These are phyloP conservation scores for Oryzias javanicus DNA, from an alignment of 2,113 vertebrate genomes.

Conservation along the genomic window DNA sequence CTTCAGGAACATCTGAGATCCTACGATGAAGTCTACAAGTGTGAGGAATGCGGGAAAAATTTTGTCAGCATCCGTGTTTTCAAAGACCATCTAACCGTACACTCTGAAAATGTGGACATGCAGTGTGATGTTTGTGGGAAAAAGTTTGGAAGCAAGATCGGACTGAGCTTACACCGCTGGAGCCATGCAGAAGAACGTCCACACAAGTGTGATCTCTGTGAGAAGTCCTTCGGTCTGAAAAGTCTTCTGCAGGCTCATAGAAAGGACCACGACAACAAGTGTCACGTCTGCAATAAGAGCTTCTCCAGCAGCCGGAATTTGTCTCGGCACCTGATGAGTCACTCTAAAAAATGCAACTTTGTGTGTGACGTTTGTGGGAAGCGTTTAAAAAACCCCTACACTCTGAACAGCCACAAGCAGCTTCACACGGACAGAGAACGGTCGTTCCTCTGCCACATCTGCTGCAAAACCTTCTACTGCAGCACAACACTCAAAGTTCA, in stretches of 20 bases:
- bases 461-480: conserved; percentile 41
- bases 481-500: conserved; percentile 2
- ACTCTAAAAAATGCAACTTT: conserved; percentile 21
- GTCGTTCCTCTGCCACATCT: conserved; percentile 38
- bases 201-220: conserved; percentile 23
- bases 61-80: conserved; percentile 17
- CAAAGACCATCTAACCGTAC: not conserved
- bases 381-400: conserved; percentile 6
- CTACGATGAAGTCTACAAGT: conserved; percentile 17
- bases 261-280: conserved; percentile 5
- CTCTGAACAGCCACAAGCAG: conserved; percentile 29
- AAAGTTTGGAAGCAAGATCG: not conserved
- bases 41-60: conserved; percentile 5
- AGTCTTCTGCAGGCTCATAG: conserved; percentile 26
- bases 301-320: conserved; percentile 17
- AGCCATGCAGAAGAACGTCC: conserved; percentile 19
- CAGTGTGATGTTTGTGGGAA: conserved; percentile 21
- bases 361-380: conserved; percentile 47
- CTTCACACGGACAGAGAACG: conserved; percentile 28
- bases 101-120: not conserved
- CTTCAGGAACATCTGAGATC: conserved; percentile 21
- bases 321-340: conserved; percentile 24
- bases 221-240: conserved; percentile 14
- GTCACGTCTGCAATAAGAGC: conserved; percentile 23
- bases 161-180: conserved; percentile 14